Evolutionary conservation across 2,113 vertebrate genomes (phyloP).

Genomic region (Dolichotis patagonum): DNA sequence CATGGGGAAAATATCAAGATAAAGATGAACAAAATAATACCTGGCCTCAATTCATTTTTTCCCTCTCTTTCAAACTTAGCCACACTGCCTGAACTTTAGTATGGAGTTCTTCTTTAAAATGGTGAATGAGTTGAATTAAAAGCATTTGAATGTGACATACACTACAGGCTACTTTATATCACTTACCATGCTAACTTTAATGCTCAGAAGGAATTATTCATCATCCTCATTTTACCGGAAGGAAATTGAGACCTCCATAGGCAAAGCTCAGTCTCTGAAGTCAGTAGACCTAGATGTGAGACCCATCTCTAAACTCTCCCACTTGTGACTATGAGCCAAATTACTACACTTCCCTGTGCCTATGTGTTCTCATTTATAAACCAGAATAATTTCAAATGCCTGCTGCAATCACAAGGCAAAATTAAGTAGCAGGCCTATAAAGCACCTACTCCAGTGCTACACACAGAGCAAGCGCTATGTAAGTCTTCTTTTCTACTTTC

Average conservation of each 20-base stretch:
- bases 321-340: not conserved
- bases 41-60: not conserved
- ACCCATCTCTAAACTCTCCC: not conserved
- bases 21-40: slow-evolving; percentile 47
- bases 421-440: not conserved
- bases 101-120: not conserved
- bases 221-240: not conserved
- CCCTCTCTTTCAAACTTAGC: slow-evolving; percentile 22
- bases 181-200: not conserved
- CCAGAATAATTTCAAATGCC: not conserved
- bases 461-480: not conserved
- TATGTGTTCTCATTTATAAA: not conserved
- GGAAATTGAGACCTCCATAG: not conserved
- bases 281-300: not conserved
- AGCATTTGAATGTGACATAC: not conserved
- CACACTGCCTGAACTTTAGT: not conserved
- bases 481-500: not conserved
- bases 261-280: not conserved
- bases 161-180: not conserved
- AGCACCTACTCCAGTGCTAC: not conserved
- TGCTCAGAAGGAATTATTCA: not conserved
- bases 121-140: not conserved
- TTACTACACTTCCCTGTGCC: not conserved
- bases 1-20: slow-evolving; percentile 19
- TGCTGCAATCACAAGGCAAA: not conserved